Evolutionary conservation across 2,797 vertebrate genomes (phyloP).

Genomic region (Gadopsis marmoratus): DNA sequence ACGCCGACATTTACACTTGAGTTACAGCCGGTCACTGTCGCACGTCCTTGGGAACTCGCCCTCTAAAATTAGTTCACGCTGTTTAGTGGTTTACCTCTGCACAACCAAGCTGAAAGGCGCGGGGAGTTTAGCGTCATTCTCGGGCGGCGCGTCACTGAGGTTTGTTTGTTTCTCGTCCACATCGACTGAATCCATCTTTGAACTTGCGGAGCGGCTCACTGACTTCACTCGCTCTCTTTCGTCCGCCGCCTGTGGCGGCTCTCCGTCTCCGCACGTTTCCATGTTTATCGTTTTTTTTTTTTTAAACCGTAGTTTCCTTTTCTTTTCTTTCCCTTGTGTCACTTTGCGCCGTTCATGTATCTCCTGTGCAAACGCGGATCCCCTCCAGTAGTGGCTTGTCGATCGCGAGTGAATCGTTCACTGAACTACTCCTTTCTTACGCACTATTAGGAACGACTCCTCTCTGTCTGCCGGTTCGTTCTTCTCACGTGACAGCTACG

Average conservation of each 20-base stretch:
- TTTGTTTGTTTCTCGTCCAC: neutral
- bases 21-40: neutral
- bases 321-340: constrained; percentile 32
- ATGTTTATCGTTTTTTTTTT: neutral
- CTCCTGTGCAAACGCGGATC: rapidly evolving
- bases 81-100: constrained; percentile 81
- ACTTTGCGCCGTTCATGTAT: neutral
- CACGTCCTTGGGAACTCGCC: too few relatives aligned
- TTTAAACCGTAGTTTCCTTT: neutral
- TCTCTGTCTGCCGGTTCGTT: too few relatives aligned
- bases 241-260: neutral
- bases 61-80: neutral
- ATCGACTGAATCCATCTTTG: constrained; percentile 1
- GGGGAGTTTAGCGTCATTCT: constrained; percentile 58
- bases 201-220: neutral
- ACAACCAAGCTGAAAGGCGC: constrained; percentile 79
- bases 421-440: too few relatives aligned
- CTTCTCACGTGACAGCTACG: too few relatives aligned
- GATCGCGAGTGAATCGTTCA: too few relatives aligned
- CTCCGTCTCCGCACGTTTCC: neutral
- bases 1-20: neutral
- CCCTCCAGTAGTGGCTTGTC: neutral
- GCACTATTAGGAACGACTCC: too few relatives aligned
- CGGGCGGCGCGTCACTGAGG: neutral
- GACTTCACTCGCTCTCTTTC: neutral